Percentiles rank a stretch among this genome's conserved stretches.
Evolutionary conservation across 2,113 vertebrate species (phyloP).

Genomic region (Haplochromis burtoni): DNA sequence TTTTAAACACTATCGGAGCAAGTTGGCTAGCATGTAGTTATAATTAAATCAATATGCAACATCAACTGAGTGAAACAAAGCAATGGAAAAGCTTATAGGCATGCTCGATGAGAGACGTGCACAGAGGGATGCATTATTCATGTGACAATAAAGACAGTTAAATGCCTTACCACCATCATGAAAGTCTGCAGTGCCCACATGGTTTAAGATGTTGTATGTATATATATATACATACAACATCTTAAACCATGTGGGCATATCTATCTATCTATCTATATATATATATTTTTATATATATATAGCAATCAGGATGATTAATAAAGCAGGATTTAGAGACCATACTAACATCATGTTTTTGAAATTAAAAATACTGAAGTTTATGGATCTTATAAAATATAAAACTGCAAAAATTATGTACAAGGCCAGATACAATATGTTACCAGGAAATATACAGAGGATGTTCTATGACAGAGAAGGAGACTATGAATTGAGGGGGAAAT

Average conservation of each 20-base stretch:
- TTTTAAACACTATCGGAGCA: not conserved
- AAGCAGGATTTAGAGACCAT: too few relatives aligned
- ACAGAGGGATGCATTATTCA: not conserved
- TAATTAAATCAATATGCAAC: not conserved
- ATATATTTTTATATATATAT: too few relatives aligned
- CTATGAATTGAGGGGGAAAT: too few relatives aligned
- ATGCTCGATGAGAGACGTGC: constrained; percentile 16
- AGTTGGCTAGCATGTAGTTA: not conserved
- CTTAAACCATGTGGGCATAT: not conserved
- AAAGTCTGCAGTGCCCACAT: not conserved
- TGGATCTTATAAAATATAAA: too few relatives aligned
- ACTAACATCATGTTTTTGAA: too few relatives aligned
- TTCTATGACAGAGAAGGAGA: too few relatives aligned
- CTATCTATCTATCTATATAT: accelerated
- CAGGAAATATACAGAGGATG: too few relatives aligned
- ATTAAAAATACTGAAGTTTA: too few relatives aligned
- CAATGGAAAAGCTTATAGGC: not conserved
- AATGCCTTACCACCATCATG: not conserved
- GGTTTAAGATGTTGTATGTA: not conserved
- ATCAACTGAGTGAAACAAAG: not conserved
- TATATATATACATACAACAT: not conserved
- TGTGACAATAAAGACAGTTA: not conserved
- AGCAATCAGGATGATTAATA: too few relatives aligned
- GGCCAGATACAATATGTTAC: too few relatives aligned
- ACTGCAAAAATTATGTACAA: too few relatives aligned